Evolutionary conservation across 2,113 vertebrate genomes (phyloP).

Genomic region (Poicephalus gulielmi): DNA sequence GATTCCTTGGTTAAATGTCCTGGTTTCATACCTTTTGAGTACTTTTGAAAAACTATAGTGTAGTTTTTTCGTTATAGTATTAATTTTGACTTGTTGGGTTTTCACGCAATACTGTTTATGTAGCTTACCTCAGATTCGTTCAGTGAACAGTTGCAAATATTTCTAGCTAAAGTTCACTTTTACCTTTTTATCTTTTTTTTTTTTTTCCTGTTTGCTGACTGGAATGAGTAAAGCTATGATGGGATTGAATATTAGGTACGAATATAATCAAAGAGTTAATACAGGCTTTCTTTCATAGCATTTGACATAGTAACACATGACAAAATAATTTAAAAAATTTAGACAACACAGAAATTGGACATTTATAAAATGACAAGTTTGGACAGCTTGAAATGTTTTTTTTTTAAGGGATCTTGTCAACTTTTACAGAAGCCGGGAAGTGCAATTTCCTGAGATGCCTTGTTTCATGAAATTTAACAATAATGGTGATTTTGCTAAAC

Average conservation of each 20-base stretch:
- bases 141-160: neutral
- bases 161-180: neutral
- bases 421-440: neutral
- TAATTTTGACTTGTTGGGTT: neutral
- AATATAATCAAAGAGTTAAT: neutral
- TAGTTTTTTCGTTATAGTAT: neutral
- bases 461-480: neutral
- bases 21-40: neutral
- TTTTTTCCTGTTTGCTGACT: neutral
- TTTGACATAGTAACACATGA: neutral
- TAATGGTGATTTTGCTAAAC: neutral
- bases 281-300: neutral
- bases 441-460: neutral
- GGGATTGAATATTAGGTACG: neutral
- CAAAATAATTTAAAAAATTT: neutral
- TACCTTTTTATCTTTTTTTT: neutral
- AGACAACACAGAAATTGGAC: neutral
- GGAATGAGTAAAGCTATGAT: neutral
- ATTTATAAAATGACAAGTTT: neutral
- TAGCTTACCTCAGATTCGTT: neutral
- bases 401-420: neutral
- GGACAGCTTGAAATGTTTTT: neutral
- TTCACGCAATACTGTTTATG: neutral
- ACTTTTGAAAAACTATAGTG: neutral
- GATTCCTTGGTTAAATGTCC: neutral